These are phyloP conservation scores for Paratilapia polleni DNA, from an alignment of 2,113 vertebrate genomes.

Conservation along the genomic window DNA sequence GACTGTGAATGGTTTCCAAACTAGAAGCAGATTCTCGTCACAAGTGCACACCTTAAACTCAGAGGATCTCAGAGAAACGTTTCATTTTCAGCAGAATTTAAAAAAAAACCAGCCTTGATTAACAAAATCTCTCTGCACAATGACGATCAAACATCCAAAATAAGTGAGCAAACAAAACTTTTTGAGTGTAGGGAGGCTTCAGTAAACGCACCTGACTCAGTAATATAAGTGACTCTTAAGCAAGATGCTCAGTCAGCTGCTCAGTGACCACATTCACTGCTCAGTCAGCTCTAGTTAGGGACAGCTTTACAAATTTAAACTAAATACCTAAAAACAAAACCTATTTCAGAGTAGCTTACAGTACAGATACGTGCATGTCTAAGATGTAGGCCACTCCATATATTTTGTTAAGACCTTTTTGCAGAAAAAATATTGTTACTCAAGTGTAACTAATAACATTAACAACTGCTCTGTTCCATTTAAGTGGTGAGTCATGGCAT, in stretches of 20 bases:
- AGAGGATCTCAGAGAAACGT: not conserved
- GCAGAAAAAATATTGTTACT: not conserved
- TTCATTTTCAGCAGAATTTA: not conserved
- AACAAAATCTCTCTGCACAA: not conserved
- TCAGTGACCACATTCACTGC: too few species aligned
- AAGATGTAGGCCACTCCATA: not conserved
- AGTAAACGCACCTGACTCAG: not conserved
- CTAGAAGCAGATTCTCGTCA: not conserved
- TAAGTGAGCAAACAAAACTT: not conserved
- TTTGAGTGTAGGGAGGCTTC: not conserved
- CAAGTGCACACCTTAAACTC: not conserved
- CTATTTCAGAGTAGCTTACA: not conserved
- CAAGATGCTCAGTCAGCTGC: not conserved
- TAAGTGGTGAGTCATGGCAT: not conserved
- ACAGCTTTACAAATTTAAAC: not conserved
- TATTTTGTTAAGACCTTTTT: not conserved
- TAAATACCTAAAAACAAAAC: not conserved
- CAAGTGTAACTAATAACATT: not conserved
- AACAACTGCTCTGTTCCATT: not conserved
- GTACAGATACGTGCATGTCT: accelerated
- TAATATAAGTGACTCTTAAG: not conserved
- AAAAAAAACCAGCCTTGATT: not conserved
- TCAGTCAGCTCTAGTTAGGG: not conserved
- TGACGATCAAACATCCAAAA: not conserved
- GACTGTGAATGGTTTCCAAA: not conserved